Conservation (phyloP, 2,797 vertebrate species). For the Carduelis carduelis region DNA sequence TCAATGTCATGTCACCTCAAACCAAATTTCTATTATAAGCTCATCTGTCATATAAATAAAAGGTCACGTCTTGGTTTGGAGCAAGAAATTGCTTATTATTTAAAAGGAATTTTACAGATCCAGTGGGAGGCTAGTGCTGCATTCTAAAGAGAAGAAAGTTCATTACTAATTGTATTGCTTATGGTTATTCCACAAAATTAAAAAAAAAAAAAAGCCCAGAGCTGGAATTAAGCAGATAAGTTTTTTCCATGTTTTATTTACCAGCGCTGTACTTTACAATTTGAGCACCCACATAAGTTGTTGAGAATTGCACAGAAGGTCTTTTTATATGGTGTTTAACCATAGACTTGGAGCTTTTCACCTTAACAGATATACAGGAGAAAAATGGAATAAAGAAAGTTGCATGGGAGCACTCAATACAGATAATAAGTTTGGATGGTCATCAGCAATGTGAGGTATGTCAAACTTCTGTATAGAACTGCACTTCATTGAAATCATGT, state of each 20-base stretch:
- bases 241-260: neutral
- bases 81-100: constrained; percentile 2
- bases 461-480: neutral
- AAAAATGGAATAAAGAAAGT: neutral
- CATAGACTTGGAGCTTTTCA: neutral
- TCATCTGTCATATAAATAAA: constrained; percentile 3
- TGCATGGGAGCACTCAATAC: neutral
- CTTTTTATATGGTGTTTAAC: neutral
- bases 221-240: neutral
- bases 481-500: neutral
- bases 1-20: neutral
- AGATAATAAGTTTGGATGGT: neutral
- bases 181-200: neutral
- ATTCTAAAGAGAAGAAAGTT: neutral
- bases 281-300: neutral
- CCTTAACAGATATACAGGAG: neutral
- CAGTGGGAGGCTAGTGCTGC: neutral
- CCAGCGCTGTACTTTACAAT: neutral
- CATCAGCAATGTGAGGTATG: neutral
- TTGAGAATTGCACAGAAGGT: neutral
- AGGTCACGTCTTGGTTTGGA: neutral
- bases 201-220: neutral
- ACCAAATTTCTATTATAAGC: neutral
- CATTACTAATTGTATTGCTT: neutral
- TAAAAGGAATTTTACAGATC: constrained; percentile 1